Evolutionary conservation across 2,797 vertebrate species (phyloP), one percentile per base, ranked within the genome.

Genomic region (Pangasius macronema): DNA sequence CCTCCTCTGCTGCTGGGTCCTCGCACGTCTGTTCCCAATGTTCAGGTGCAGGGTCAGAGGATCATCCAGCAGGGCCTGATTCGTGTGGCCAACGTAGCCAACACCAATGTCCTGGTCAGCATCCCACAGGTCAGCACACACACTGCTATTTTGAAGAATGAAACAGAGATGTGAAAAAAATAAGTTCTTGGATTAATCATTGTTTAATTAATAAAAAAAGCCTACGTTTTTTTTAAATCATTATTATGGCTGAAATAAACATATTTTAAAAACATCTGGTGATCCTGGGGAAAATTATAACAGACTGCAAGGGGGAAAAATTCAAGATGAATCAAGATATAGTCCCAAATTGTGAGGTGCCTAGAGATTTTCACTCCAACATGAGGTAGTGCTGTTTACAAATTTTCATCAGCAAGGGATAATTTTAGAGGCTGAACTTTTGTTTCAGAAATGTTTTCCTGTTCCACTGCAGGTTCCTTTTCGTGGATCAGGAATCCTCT

Each of bases 11-110:
- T 99, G 85, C 94, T 99, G 92, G 98, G 98, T 0, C 98, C 98
- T 0, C 95, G 98, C 76, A 97, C 97, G 0, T 97, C 98, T 0
- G 97, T 98, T 88, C 98, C 98, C 93, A 97, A 95, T n/a, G 97
- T 99, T 83, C 98, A 99, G 91, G 95, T 98, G 84, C 98, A 99
- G 95, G 98, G 98, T 86, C 98, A 99, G 95, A 94, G 98, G 55
- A 98, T 99, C 92, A 99, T 99, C 93, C 98, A 99, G 93, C 98
- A 99, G 94, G 98, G 98, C 63, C 96, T 99, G 85, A 99, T 99
- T 91, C 97, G 98, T 0, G 98, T 99, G 61, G 97, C 98, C 93
- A 99, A 97, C 0, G 98, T 99, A 76, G 95, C 97, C 91, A 99
- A 94, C 90, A 95, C 97, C 87, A 97, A 97, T 89, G 94, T 98